Percentiles rank a stretch among this genome's conserved stretches.
phyloP scores from a whole-genome alignment of 1,140 invertebrate genomes.

The Drosophila parabipectinata region DNA sequence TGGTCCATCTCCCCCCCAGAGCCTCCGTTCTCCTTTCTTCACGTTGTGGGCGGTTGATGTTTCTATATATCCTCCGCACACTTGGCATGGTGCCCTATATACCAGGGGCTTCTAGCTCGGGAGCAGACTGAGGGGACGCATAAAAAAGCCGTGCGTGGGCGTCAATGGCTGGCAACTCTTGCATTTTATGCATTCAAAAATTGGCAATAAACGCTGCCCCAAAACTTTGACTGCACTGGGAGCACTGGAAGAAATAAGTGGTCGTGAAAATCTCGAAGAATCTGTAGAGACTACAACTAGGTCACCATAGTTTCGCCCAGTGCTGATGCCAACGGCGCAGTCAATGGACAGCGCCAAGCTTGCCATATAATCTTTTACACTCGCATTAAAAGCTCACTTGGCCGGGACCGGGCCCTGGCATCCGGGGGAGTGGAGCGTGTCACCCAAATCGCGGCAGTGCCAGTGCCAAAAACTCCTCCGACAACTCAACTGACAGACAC shows the following conservation, averaged over 20 bases:
- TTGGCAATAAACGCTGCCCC: constrained; percentile 74
- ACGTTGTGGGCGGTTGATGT: constrained; percentile 34
- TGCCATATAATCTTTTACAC: constrained; percentile 79
- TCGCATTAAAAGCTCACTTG: constrained; percentile 74
- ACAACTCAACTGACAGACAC: constrained; percentile 56
- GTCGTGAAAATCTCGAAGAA: not conserved
- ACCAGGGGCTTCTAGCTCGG: constrained; percentile 10
- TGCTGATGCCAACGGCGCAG: constrained; percentile 41
- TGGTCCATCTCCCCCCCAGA: not conserved
- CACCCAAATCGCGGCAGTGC: constrained; percentile 11
- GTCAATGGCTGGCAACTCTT: constrained; percentile 68
- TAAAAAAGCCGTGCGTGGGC: constrained; percentile 47
- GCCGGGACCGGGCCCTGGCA: constrained; percentile 13
- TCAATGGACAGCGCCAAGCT: constrained; percentile 62
- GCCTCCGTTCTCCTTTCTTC: constrained; percentile 10
- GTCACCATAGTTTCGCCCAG: constrained; percentile 1
- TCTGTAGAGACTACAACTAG: not conserved
- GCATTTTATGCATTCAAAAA: constrained; percentile 79
- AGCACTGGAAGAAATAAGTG: constrained; percentile 30
- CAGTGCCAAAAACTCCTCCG: constrained; percentile 29
- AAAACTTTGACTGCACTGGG: constrained; percentile 61
- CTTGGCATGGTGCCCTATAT: constrained; percentile 77
- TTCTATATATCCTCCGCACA: constrained; percentile 48
- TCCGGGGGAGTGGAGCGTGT: constrained; percentile 24
- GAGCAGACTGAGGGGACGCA: constrained; percentile 1